These are phyloP conservation scores for Sinelater perroti DNA, from an alignment of 2,888 invertebrate species.

Conservation along the genomic window DNA sequence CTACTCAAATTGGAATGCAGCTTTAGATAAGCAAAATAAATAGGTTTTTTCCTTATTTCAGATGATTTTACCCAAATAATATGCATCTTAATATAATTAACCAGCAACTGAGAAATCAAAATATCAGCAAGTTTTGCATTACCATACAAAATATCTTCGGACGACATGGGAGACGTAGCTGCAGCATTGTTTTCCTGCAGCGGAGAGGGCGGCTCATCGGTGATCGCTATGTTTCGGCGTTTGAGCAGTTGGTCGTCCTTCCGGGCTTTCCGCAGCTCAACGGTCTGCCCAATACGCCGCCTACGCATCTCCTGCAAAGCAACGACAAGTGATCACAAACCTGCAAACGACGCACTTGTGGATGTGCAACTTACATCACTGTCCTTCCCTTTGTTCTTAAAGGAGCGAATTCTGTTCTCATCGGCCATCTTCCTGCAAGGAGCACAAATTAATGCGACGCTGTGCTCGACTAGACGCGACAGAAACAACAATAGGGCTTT, in stretches of 20 bases:
- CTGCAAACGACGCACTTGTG: too few species aligned
- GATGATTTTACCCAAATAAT: too few species aligned
- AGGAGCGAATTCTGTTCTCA: constrained; percentile 72
- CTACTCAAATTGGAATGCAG: too few species aligned
- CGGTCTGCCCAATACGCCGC: constrained; percentile 86
- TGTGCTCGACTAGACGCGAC: not conserved
- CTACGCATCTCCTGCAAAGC: constrained; percentile 81
- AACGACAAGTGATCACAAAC: too few species aligned
- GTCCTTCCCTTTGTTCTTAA: constrained; percentile 82
- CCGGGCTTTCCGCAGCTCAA: constrained; percentile 91
- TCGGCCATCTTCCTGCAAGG: constrained; percentile 77
- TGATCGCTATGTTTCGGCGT: constrained; percentile 79
- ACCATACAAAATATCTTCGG: constrained; percentile 77
- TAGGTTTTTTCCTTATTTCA: too few species aligned
- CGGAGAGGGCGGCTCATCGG: constrained; percentile 65
- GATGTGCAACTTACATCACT: constrained; percentile 71
- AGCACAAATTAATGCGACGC: not conserved
- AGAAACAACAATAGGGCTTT: not conserved
- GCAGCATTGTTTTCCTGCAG: constrained; percentile 62
- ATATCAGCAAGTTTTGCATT: too few species aligned
- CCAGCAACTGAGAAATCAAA: too few species aligned
- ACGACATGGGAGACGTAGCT: constrained; percentile 63
- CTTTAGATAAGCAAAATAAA: too few species aligned
- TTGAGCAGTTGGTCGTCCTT: constrained; percentile 95
- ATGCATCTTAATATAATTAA: too few species aligned